Evolutionary conservation across 2,888 invertebrate species (phyloP), one percentile per base, ranked within the genome.

Genomic region (Steinernema scapterisci): DNA sequence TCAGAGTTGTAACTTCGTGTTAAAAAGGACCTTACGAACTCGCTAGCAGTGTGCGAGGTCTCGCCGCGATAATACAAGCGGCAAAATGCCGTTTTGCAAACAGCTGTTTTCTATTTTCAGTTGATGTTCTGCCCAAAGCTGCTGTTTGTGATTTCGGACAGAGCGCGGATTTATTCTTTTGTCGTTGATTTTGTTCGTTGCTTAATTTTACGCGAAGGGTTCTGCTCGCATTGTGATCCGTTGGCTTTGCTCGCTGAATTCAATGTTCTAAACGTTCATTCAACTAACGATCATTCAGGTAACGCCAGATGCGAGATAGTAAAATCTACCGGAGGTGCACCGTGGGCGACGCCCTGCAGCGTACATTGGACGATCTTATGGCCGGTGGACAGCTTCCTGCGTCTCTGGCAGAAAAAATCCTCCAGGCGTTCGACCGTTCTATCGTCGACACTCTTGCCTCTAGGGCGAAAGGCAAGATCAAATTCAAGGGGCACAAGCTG

Each of bases 251-350:
- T 71, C 46, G 46, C 71, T 44, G 27, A 6, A 23, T n/a, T n/a
- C n/a, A n/a, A n/a, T n/a, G n/a, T n/a, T n/a, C n/a, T n/a, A n/a
- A n/a, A n/a, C n/a, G n/a, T n/a, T n/a, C n/a, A n/a, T n/a, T n/a
- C n/a, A n/a, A n/a, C n/a, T n/a, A n/a, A n/a, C n/a, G n/a, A n/a
- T n/a, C n/a, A n/a, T 38, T 38, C 38, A 38, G 38, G 38, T 38
- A 9, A 38, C 3, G 11, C 75, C 84, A 82, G 72, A 95, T 95
- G 96, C 93, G 95, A 83, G 97, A 97, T 90, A n/a, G n/a, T n/a
- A 97, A 97, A 90, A 90, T 97, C 73, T 99, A 97, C 88, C 92
- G 97, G 89, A 96, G 96, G 86, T 97, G 97, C 9, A 97, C 97
- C 11, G 91, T 99, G 81, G 99, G 99, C 0, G 94, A 95, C 89